phyloP scores from a whole-genome alignment of 2,797 vertebrate genomes.

The Gila robusta region DNA sequence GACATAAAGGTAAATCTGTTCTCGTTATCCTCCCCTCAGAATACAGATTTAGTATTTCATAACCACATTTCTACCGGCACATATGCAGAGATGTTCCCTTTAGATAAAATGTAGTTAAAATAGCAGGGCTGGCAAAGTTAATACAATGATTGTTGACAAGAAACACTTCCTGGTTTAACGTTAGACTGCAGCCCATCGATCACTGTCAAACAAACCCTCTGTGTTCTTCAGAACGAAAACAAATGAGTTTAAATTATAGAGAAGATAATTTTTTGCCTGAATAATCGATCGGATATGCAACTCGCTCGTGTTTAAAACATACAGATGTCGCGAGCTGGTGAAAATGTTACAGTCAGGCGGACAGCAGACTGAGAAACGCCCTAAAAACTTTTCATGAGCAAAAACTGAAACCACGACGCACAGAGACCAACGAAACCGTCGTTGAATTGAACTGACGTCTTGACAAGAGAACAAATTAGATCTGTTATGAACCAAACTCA shows the following conservation, averaged over 20 bases:
- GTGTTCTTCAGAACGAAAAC: background rate
- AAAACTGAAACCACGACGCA: background rate
- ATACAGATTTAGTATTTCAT: background rate
- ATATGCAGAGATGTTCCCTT: background rate
- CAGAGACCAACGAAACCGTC: background rate
- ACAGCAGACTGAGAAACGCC: conserved; percentile 27
- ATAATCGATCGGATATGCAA: conserved; percentile 2
- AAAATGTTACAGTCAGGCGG: background rate
- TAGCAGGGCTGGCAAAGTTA: background rate
- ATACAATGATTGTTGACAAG: background rate
- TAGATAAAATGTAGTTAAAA: background rate
- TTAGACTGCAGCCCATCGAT: background rate
- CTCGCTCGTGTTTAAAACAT: background rate
- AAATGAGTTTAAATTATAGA: background rate
- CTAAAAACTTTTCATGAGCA: conserved; percentile 19
- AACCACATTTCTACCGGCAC: background rate
- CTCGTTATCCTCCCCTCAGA: too few species aligned
- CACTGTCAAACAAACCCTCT: background rate
- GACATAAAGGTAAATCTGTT: background rate
- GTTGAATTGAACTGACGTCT: background rate
- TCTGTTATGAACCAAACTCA: conserved; percentile 49
- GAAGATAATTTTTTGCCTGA: background rate
- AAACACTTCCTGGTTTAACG: conserved; percentile 24
- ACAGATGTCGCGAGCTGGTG: background rate
- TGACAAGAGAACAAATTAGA: background rate